Percentiles rank a stretch among this genome's conserved stretches.
Evolutionary conservation across 2,797 vertebrate species (phyloP).

Genomic region (Percopsis omiscomaycus): DNA sequence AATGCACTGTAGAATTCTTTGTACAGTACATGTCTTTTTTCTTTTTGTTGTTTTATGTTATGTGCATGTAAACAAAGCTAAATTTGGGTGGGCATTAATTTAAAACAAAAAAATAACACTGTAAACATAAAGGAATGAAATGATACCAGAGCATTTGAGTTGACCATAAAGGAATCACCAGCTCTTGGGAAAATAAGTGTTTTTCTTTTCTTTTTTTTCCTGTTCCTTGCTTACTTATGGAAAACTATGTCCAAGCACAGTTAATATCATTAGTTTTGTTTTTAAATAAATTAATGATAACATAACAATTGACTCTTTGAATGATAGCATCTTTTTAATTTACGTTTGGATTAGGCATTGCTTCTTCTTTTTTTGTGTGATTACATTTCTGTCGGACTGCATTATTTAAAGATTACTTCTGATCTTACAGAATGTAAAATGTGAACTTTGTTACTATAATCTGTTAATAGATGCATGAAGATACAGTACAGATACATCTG

Average conservation of each 20-base stretch:
- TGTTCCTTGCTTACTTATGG: conserved; percentile 58
- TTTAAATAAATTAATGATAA: conserved; percentile 77
- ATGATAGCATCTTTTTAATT: too few relatives aligned
- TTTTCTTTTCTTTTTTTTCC: conserved; percentile 23
- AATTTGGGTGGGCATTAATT: conserved; percentile 43
- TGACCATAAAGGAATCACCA: conserved; percentile 66
- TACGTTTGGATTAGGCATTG: too few relatives aligned
- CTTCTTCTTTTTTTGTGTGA: too few relatives aligned
- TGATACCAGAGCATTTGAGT: conserved; percentile 40
- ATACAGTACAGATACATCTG: too few relatives aligned
- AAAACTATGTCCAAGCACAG: conserved; percentile 64
- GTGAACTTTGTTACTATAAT: too few relatives aligned
- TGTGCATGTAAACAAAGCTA: conserved; percentile 66
- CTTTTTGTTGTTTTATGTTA: conserved; percentile 37
- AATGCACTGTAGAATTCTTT: conserved; percentile 62
- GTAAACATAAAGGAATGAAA: conserved; percentile 41
- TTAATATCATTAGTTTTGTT: conserved; percentile 70
- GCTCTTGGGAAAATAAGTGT: conserved; percentile 55
- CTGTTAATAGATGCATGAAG: too few relatives aligned
- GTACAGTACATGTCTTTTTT: conserved; percentile 39
- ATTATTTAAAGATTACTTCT: too few relatives aligned
- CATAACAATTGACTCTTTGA: conserved; percentile 38
- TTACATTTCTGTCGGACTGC: too few relatives aligned
- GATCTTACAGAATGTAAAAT: too few relatives aligned
- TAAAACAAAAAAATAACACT: conserved; percentile 34